Evolutionary conservation across 2,113 vertebrate genomes (phyloP).

Genomic region (Zosterops lateralis): DNA sequence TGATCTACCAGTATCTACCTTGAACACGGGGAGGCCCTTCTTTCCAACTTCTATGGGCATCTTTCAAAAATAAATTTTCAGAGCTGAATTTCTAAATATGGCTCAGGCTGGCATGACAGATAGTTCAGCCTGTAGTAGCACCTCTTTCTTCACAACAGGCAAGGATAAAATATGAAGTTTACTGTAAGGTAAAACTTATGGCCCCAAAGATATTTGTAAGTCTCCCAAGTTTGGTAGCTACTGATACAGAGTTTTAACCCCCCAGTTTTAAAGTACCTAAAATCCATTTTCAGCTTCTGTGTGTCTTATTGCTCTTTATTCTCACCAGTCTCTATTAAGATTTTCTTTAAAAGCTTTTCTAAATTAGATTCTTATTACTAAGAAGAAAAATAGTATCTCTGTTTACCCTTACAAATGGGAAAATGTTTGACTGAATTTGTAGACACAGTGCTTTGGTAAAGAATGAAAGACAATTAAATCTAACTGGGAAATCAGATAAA

Average conservation of each 20-base stretch:
- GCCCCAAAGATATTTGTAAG: background rate
- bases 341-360: background rate
- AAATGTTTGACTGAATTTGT: background rate
- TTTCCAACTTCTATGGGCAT: background rate
- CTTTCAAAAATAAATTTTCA: background rate
- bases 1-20: background rate
- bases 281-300: background rate
- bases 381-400: background rate
- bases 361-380: background rate
- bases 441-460: background rate
- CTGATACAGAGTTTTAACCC: background rate
- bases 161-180: background rate
- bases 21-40: background rate
- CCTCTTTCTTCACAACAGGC: background rate
- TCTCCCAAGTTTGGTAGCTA: background rate
- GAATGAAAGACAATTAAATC: conserved; percentile 1
- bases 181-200: background rate
- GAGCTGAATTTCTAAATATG: background rate
- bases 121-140: background rate
- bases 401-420: conserved; percentile 5
- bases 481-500: background rate
- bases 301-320: background rate
- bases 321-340: background rate
- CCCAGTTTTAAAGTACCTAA: background rate
- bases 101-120: background rate